Evolutionary conservation across 92 coral and sea anemone genomes (phyloP).

Genomic region (Muricea muricata): DNA sequence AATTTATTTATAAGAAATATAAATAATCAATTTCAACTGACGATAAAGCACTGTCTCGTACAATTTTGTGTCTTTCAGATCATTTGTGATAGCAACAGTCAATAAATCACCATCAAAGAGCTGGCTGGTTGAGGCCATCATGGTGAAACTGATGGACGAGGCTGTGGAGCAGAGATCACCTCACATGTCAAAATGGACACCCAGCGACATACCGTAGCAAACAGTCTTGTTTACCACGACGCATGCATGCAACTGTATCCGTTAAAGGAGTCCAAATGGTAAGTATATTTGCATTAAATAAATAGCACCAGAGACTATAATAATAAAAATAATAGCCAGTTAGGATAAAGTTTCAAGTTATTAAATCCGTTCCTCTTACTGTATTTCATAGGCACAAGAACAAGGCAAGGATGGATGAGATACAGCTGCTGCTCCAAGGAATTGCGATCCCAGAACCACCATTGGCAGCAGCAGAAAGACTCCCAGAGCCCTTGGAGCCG

Average conservation of each 20-base stretch:
- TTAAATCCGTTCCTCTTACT: neutral
- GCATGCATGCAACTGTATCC: conserved; percentile 15
- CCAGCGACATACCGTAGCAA: conserved; percentile 16
- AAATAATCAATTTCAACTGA: too few species aligned
- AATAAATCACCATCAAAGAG: conserved; percentile 35
- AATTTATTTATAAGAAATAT: too few species aligned
- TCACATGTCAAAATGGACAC: conserved; percentile 50
- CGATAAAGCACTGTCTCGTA: too few species aligned
- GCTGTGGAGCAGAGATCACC: conserved; percentile 18
- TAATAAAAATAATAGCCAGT: too few species aligned
- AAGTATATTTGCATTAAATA: neutral
- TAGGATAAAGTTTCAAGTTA: too few species aligned
- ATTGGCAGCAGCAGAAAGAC: neutral
- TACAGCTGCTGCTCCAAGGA: conserved; percentile 47
- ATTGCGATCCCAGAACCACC: conserved; percentile 14
- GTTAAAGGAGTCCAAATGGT: conserved; percentile 50
- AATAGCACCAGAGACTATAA: neutral
- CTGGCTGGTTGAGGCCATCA: conserved; percentile 51
- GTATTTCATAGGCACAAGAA: conserved; percentile 42
- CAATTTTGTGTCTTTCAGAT: conserved; percentile 16
- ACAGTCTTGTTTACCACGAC: conserved; percentile 31
- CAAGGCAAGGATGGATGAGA: conserved; percentile 41
- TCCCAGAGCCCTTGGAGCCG: neutral
- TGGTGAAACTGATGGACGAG: conserved; percentile 7
- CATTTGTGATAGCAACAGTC: conserved; percentile 43